phyloP scores from a whole-genome alignment of 2,113 vertebrate genomes.

The Anguilla rostrata region DNA sequence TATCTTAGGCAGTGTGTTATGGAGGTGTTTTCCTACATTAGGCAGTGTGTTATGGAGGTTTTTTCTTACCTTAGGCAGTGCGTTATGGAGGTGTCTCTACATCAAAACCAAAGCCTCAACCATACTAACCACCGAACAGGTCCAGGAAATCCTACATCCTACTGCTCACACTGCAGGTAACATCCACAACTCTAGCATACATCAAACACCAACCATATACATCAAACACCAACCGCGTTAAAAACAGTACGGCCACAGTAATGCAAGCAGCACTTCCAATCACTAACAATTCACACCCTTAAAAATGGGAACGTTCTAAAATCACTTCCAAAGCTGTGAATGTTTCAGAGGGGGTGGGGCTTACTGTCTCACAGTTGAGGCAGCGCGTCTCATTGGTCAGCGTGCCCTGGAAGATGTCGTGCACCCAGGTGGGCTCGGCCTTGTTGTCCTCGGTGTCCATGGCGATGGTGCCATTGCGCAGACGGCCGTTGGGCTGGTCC shows the following conservation, averaged over 20 bases:
- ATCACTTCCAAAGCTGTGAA: no score
- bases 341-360: constrained; percentile 39
- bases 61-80: constrained; percentile 89
- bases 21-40: background rate
- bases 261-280: no score
- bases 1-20: background rate
- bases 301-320: no score
- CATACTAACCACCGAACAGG: no score
- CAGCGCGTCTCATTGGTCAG: constrained; percentile 98
- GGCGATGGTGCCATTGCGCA: constrained; percentile 85
- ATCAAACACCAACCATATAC: no score
- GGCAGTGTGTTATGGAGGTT: background rate
- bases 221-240: no score
- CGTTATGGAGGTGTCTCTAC: constrained; percentile 94
- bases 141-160: constrained; percentile 99
- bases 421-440: constrained; percentile 93
- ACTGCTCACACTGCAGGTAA: constrained; percentile 93
- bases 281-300: no score
- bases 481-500: constrained; percentile 91
- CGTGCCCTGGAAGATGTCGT: constrained; percentile 98
- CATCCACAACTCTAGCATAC: background rate
- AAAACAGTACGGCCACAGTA: background rate
- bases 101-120: no score
- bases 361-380: constrained; percentile 97
- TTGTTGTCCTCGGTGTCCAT: constrained; percentile 84